Evolutionary conservation across 2,888 invertebrate genomes (phyloP).

Genomic region (Stenoptilia bipunctidactyla): DNA sequence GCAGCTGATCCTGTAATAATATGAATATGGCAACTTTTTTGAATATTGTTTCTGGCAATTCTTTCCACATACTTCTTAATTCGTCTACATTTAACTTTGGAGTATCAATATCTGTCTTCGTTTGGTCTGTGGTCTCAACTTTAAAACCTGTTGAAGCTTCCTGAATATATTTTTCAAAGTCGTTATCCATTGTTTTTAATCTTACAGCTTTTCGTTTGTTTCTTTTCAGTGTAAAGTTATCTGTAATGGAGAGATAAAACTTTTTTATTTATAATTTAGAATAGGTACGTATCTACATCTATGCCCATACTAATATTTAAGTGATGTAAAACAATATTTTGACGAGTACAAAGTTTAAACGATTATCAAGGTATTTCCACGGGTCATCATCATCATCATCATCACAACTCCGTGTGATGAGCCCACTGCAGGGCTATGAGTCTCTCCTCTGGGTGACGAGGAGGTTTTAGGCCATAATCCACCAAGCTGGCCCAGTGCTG

Average conservation of each 20-base stretch:
- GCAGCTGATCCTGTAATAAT: constrained; percentile 40
- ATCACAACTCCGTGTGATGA: too few species aligned
- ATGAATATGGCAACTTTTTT: constrained; percentile 45
- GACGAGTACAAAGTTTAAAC: too few species aligned
- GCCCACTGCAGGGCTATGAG: too few species aligned
- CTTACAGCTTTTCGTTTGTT: constrained; percentile 53
- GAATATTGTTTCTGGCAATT: constrained; percentile 14
- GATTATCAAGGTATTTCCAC: too few species aligned
- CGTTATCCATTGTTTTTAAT: constrained; percentile 28
- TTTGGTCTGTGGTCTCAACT: constrained; percentile 18
- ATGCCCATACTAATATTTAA: too few species aligned
- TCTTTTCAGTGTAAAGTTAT: constrained; percentile 46
- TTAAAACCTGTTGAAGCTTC: constrained; percentile 36
- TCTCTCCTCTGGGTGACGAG: too few species aligned
- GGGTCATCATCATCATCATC: too few species aligned
- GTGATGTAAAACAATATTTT: too few species aligned
- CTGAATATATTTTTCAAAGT: constrained; percentile 38
- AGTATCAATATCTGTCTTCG: constrained; percentile 11
- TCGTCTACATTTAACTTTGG: constrained; percentile 27
- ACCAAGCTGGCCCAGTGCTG: too few species aligned
- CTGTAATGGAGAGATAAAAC: constrained; percentile 57
- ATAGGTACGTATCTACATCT: too few species aligned
- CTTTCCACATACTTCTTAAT: constrained; percentile 32
- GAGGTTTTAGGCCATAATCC: too few species aligned
- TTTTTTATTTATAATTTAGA: too few species aligned